A percentile compares a stretch with the other conserved stretches of the same genome.
These are phyloP conservation scores for Anarrhichthys ocellatus DNA, from an alignment of 2,113 vertebrate genomes.

Conservation along the genomic window DNA sequence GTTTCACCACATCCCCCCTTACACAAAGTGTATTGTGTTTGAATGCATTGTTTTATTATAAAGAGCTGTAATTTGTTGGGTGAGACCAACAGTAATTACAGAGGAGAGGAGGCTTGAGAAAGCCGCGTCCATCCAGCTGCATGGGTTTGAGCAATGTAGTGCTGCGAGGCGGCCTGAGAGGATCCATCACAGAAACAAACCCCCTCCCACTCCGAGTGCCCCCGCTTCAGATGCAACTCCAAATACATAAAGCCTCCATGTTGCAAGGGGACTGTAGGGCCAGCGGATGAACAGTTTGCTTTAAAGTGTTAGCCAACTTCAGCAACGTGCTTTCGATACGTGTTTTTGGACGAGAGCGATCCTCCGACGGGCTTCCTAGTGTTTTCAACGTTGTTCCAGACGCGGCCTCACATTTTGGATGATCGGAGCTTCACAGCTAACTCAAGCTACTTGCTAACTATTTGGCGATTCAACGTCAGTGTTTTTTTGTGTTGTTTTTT, in stretches of 20 bases:
- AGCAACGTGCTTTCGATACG: conserved; percentile 3
- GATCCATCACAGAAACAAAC: conserved; percentile 67
- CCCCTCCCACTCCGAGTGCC: conserved; percentile 75
- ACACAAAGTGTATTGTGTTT: background rate
- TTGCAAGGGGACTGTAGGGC: conserved; percentile 73
- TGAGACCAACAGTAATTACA: conserved; percentile 27
- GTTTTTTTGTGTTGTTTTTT: conserved; percentile 18
- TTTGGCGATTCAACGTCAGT: conserved; percentile 36
- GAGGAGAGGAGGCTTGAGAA: background rate
- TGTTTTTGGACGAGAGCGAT: conserved; percentile 23
- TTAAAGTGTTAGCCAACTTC: conserved; percentile 37
- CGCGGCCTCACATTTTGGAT: conserved; percentile 61
- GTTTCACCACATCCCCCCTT: accelerated
- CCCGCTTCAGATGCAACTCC: conserved; percentile 76
- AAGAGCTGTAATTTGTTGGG: conserved; percentile 26
- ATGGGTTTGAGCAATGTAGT: conserved; percentile 40
- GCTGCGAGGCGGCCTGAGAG: conserved; percentile 50
- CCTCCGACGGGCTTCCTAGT: conserved; percentile 40
- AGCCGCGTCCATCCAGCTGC: conserved; percentile 52
- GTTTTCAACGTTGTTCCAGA: conserved; percentile 47
- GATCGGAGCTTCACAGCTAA: conserved; percentile 59
- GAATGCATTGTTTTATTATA: background rate
- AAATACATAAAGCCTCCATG: conserved; percentile 85
- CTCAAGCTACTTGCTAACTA: conserved; percentile 66
- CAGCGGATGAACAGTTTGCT: conserved; percentile 23